Evolutionary conservation across 2,888 invertebrate genomes (phyloP).

Genomic region (Cataglyphis livida): DNA sequence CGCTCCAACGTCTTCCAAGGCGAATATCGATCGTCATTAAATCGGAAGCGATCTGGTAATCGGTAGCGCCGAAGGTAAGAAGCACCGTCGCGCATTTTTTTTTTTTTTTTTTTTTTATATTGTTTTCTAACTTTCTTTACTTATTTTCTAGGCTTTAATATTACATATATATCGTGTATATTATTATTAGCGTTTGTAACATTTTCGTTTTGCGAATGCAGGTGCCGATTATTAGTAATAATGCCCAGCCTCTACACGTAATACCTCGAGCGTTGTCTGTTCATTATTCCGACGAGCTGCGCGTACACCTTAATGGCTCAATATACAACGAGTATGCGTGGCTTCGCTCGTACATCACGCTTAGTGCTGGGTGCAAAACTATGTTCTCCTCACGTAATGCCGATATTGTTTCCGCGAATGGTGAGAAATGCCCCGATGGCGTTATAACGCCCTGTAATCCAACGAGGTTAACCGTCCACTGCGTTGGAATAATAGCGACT

Average conservation of each 20-base stretch:
- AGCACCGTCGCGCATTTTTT: neutral
- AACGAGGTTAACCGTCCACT: conserved; percentile 69
- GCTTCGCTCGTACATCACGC: conserved; percentile 66
- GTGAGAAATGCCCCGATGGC: conserved; percentile 71
- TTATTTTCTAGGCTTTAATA: neutral
- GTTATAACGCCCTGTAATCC: conserved; percentile 64
- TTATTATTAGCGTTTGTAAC: neutral
- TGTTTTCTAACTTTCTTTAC: neutral
- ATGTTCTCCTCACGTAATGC: conserved; percentile 63
- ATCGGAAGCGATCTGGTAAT: conserved; percentile 1
- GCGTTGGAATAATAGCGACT: conserved; percentile 73
- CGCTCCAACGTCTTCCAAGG: conserved; percentile 49
- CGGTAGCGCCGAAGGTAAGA: neutral
- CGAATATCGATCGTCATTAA: conserved; percentile 46
- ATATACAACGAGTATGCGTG: conserved; percentile 58
- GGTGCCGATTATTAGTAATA: conserved; percentile 62
- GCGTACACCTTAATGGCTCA: conserved; percentile 70
- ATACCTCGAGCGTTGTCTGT: conserved; percentile 66
- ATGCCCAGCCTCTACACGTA: conserved; percentile 63
- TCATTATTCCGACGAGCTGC: conserved; percentile 62
- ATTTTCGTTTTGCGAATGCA: neutral
- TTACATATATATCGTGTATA: neutral
- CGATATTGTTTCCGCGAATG: conserved; percentile 74
- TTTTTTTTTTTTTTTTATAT: neutral
- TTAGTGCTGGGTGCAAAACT: conserved; percentile 48